Base-by-base conservation (phyloP, 2,888 invertebrate genomes). In the Scaeva pyrastri region DNA sequence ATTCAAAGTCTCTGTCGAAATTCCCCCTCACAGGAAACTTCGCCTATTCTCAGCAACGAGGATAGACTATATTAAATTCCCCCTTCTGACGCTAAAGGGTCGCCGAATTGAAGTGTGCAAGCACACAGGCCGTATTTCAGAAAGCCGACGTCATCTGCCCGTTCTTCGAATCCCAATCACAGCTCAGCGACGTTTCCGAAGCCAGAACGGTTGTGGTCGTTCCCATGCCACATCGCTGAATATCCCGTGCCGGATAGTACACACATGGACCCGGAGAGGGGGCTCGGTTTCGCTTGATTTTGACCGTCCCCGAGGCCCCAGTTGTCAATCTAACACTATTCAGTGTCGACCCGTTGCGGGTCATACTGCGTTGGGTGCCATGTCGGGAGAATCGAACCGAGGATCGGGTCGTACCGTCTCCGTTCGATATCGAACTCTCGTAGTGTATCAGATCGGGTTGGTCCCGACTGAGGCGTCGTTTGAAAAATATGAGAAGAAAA, bases 341-440 rank as follows among this genome's bases (percentile, higher is more conserved):
- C 52, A 90, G 55, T 3, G 89, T 89, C 68, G 88, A 88, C 12
- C 90, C 90, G 1, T 91, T 91, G 8, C 91, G 90, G 5, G 91
- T 91, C 72, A 90, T 92, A 88, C 92, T 92, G 39, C 93, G 91
- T 87, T 92, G 92, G 7, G 93, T 93, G 43, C 92, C 94, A 84
- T 94, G 94, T 1, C 95, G 92, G 36, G 94, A 93, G 88, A 93
- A 92, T 64, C 89, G 95, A 91, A 90, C 96, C 93, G 91, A 96
- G 91, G 91, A 91, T 73, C 90, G 90, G 95, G 91, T 95, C 94
- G 90, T 94, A 60, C 94, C 92, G 90, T 97, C 97, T 81, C 96
- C 96, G 92, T 96, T 96, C 83, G 97, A 96, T 88, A 96, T 95
- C 90, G 96, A 95, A 90, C 96, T 97, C 92, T 97, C 97, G 91